These are phyloP conservation scores for Nyctereutes procyonoides DNA, from an alignment of 2,113 vertebrate species.

Conservation along the genomic window DNA sequence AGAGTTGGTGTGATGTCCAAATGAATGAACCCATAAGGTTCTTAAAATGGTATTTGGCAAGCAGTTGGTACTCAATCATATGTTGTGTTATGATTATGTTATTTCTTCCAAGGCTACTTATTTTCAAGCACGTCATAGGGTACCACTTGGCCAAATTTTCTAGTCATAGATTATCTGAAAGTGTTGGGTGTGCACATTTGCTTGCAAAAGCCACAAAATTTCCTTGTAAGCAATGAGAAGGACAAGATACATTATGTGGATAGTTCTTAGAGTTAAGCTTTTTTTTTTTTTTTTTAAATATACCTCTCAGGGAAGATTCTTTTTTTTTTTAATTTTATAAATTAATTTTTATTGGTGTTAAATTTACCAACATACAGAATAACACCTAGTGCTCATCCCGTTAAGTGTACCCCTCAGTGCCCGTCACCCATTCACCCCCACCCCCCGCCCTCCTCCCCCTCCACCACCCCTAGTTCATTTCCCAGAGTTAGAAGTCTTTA, in stretches of 20 bases:
- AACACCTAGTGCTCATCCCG: no score
- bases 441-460: no score
- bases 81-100: neutral
- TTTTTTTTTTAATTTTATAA: no score
- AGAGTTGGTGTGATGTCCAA: neutral
- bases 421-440: no score
- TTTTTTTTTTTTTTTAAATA: neutral
- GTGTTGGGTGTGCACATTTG: neutral
- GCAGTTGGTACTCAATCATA: neutral
- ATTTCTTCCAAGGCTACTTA: slow-evolving; percentile 11
- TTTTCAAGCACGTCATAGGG: neutral
- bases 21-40: neutral
- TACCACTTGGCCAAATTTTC: slow-evolving; percentile 15
- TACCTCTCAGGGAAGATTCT: neutral
- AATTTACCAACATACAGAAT: no score
- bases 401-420: no score
- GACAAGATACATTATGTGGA: neutral
- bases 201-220: neutral
- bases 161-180: slow-evolving; percentile 28
- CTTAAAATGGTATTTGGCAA: slow-evolving; percentile 10
- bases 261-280: slow-evolving; percentile 24
- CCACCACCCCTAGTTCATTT: no score
- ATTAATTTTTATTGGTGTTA: no score
- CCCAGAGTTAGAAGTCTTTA: no score
- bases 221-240: neutral